These are phyloP conservation scores for Oxyruncus cristatus DNA, from an alignment of 2,113 vertebrate genomes.

Conservation along the genomic window DNA sequence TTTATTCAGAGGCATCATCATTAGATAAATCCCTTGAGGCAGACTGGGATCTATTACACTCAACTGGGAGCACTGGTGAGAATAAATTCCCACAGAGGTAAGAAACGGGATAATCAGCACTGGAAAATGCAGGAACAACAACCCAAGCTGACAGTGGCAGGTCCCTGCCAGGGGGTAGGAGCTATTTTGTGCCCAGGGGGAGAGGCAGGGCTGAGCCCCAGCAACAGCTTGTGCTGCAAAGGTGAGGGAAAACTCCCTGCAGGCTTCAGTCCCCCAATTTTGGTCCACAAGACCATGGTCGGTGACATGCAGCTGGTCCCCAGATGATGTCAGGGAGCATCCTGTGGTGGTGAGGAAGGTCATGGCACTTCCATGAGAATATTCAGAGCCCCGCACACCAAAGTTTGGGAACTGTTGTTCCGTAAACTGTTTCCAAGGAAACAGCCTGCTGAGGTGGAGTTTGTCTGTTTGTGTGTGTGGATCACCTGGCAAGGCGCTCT, in stretches of 20 bases:
- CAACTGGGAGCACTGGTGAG: not conserved
- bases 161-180: not conserved
- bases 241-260: not conserved
- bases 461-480: not conserved
- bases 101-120: not conserved
- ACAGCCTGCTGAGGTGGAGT: not conserved
- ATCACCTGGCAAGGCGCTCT: not conserved
- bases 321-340: not conserved
- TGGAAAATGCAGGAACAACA: not conserved
- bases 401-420: not conserved
- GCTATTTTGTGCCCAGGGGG: not conserved
- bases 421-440: not conserved
- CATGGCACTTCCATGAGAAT: not conserved
- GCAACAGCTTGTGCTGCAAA: not conserved
- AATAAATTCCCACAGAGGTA: not conserved
- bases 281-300: rapidly evolving
- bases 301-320: not conserved
- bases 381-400: not conserved
- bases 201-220: not conserved
- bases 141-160: not conserved
- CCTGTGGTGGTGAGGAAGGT: not conserved
- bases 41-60: not conserved
- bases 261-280: not conserved
- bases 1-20: not conserved
- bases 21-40: not conserved